Evolutionary conservation across 1,140 invertebrate genomes (phyloP), one percentile per base, ranked within the genome.

Genomic region (Oncopeltus fasciatus): DNA sequence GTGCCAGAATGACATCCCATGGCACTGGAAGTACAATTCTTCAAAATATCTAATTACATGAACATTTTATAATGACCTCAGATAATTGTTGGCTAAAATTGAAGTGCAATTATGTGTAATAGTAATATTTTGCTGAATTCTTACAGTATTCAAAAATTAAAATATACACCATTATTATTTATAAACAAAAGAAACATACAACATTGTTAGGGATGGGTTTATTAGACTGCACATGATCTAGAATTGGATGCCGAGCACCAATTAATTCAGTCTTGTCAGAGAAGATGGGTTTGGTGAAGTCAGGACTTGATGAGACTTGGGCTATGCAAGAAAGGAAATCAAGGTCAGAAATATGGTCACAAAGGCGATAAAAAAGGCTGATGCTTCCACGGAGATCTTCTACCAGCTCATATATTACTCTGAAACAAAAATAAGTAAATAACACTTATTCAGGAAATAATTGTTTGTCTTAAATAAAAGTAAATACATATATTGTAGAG

Each of bases 321-420:
- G 90, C 83, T 62, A 94, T 78, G 1, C 84, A 83, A 12, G 85
- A 70, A 2, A 93, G 69, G 59, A 94, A 75, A 69, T 95, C 92
- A 29, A 94, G 68, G 67, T 86, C 83, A 16, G 88, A 82, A 49
- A 94, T 79, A 60, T 84, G 78, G 67, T 91, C 88, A 63, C 85
- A 86, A 20, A 95, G 71, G 68, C 83, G 82, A 72, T 92, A 92
- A 8, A 95, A 75, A 66, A 82, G 83, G 0, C 80, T 76, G 68
- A 92, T 84, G 57, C 86, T 76, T 51, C 83, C 76, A 61, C 83
- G 77, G 5, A 92, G 74, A 53, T 80, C 76, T 60, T 78, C 75
- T 0, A 85, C 68, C 28, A 85, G 69, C 28, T 80, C 71, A 46
- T 74, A 75, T 16, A 87, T 74, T n/a, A 85, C 75, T 38, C 84